Conservation (phyloP, 2,113 vertebrate species). For the Macrotis lagotis region DNA sequence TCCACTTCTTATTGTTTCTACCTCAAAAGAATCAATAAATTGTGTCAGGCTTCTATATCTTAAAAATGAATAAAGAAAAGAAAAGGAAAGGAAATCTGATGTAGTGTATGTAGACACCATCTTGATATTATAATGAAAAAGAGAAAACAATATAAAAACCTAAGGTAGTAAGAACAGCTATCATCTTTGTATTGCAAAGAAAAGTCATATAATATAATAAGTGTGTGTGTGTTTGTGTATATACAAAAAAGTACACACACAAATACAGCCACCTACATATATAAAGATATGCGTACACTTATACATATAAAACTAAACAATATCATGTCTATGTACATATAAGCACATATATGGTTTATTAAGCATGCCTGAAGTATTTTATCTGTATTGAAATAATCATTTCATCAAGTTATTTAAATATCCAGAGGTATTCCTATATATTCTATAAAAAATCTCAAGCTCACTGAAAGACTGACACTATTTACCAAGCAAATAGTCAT, state of each 20-base stretch:
- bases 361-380: background rate
- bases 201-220: background rate
- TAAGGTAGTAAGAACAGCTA: background rate
- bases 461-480: slow-evolving; percentile 42
- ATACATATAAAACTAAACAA: too few relatives aligned
- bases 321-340: too few relatives aligned
- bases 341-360: background rate
- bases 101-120: background rate
- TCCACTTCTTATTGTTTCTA: background rate
- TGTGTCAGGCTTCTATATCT: background rate
- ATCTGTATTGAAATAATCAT: background rate
- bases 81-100: background rate
- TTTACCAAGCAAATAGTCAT: slow-evolving; percentile 53
- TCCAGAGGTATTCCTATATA: background rate
- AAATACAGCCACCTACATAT: too few relatives aligned
- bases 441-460: slow-evolving; percentile 39
- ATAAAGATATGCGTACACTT: too few relatives aligned
- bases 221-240: too few relatives aligned
- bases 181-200: background rate
- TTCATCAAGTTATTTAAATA: background rate
- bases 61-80: background rate
- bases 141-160: background rate
- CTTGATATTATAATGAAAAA: background rate
- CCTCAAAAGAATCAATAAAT: background rate
- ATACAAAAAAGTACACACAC: too few relatives aligned